These are phyloP conservation scores for Polypterus senegalus DNA, from an alignment of 2,113 vertebrate species.

Conservation along the genomic window DNA sequence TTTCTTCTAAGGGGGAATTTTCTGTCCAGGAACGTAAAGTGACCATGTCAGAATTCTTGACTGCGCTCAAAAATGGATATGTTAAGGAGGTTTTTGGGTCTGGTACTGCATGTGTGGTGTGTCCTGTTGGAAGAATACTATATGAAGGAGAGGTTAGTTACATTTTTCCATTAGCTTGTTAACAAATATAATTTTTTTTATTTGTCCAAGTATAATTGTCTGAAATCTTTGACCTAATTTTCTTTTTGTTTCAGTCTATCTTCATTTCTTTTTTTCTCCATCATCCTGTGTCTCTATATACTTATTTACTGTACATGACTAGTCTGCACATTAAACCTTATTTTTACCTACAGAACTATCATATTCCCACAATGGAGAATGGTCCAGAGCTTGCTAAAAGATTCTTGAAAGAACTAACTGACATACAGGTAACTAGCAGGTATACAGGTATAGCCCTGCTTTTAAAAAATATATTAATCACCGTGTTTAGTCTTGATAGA, in stretches of 20 bases:
- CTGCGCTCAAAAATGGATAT: slow-evolving; percentile 46
- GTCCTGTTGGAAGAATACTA: slow-evolving; percentile 65
- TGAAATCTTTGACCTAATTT: no score
- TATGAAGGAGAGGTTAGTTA: slow-evolving; percentile 60
- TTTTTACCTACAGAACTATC: slow-evolving; percentile 49
- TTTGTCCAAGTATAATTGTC: no score
- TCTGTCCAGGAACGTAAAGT: slow-evolving; percentile 56
- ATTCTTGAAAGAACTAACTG: slow-evolving; percentile 65
- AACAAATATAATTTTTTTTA: no score
- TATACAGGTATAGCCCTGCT: not conserved
- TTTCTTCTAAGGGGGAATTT: slow-evolving; percentile 57
- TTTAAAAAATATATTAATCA: not conserved
- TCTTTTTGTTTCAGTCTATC: not conserved
- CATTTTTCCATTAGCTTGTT: no score
- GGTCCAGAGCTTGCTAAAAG: slow-evolving; percentile 64
- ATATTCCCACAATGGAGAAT: slow-evolving; percentile 77
- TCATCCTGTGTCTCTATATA: no score
- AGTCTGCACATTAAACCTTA: no score
- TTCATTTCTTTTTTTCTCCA: not conserved
- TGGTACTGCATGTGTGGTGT: slow-evolving; percentile 77
- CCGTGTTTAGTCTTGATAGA: not conserved
- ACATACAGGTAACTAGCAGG: slow-evolving; percentile 82
- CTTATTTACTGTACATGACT: no score
- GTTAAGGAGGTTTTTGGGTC: slow-evolving; percentile 73
- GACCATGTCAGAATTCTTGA: slow-evolving; percentile 53